Evolutionary conservation across 37 sponge, comb jelly and placozoan species (phyloP).

Genomic region (Cliona cf. orientalis): DNA sequence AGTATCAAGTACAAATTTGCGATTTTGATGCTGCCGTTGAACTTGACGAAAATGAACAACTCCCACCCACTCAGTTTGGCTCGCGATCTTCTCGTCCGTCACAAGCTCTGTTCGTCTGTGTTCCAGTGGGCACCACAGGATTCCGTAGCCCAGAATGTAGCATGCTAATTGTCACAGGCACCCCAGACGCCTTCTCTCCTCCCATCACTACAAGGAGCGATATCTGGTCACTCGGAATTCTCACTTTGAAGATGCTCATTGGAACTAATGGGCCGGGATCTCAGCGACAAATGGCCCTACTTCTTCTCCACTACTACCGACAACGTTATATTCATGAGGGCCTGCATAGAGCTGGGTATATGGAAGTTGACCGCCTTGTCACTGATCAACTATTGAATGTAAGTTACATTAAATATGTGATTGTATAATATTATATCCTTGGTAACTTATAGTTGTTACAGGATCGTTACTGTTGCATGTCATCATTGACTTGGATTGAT

Average conservation of each 20-base stretch:
- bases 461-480: too few relatives aligned
- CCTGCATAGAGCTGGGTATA: too few relatives aligned
- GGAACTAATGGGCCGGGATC: slow-evolving; percentile 17
- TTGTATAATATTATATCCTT: too few relatives aligned
- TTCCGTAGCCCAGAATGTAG: slow-evolving; percentile 34
- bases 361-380: too few relatives aligned
- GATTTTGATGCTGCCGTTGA: slow-evolving; percentile 56
- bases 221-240: slow-evolving; percentile 38
- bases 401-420: too few relatives aligned
- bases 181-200: background rate
- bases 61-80: background rate
- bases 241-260: slow-evolving; percentile 14
- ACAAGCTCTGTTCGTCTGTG: slow-evolving; percentile 8
- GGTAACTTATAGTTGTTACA: too few relatives aligned
- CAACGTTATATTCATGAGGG: too few relatives aligned
- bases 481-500: too few relatives aligned
- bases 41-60: background rate
- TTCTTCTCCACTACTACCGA: too few relatives aligned
- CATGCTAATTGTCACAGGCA: background rate
- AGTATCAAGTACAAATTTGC: slow-evolving; percentile 25
- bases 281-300: slow-evolving; percentile 35
- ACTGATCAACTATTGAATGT: too few relatives aligned
- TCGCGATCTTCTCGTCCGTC: background rate
- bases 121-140: slow-evolving; percentile 38
- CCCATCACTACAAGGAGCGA: slow-evolving; percentile 16